Evolutionary conservation across 2,113 vertebrate genomes (phyloP), one percentile per base, ranked within the genome.

Genomic region (Oxyruncus cristatus): DNA sequence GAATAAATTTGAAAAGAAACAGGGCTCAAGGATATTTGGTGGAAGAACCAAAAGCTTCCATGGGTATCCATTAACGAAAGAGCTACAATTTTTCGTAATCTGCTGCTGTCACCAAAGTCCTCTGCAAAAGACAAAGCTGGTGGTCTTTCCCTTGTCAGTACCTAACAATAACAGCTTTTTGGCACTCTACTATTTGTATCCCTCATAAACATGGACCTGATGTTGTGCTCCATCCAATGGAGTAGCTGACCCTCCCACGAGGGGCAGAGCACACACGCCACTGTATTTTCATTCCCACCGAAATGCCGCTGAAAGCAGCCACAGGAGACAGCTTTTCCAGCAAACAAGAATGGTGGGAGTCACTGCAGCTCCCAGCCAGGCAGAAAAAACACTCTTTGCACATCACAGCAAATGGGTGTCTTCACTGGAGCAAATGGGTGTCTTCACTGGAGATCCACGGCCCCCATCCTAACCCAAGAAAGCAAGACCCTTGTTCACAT

Each of bases 221-320:
- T 0, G 1, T 3, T 78, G 32, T 44, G 76, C 18, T 47, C 55
- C 30, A 33, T 73, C 49, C 62, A 37, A 24, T 3, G 8, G 52
- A 49, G 37, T 1, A 42, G 42, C 35, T 42, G 66, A 42, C 44
- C 53, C 52, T 65, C 32, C 39, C 56, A 72, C n/a, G 12, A 55
- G 65, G 59, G 70, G 44, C 12, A 50, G 20, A 42, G 49, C 0
- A 1, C 1, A 4, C 47, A 37, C 12, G 0, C 37, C 14, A 5
- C 53, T 42, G 66, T 68, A 23, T 77, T 89, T 90, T 80, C 75
- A 70, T 68, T 35, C 63, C 47, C 27, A 8, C 23, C 56, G 35
- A 96, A 94, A 91, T 8, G 21, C 66, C 71, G 71, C 53, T 41
- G 53, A 28, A 14, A 39, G 11, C 2, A 4, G 56, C 32, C 30